These are phyloP conservation scores for Druon quercuslanigerum DNA, from an alignment of 1,140 invertebrate genomes.

Conservation along the genomic window DNA sequence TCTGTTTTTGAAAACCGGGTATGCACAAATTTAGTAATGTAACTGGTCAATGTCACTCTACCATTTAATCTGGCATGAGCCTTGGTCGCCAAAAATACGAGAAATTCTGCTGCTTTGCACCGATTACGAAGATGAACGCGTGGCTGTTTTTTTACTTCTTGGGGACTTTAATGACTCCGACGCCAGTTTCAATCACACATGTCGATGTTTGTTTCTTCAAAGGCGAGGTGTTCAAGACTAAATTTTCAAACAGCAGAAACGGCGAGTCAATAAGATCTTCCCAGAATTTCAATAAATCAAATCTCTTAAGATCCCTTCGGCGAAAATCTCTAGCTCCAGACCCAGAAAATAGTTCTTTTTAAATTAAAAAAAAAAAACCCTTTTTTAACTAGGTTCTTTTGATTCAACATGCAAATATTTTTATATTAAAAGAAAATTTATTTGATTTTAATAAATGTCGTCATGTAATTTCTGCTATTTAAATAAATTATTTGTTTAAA, in stretches of 20 bases:
- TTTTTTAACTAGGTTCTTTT: too few species aligned
- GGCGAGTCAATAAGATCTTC: constrained; percentile 33
- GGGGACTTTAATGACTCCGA: constrained; percentile 41
- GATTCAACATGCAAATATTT: too few species aligned
- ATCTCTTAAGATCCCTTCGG: background rate
- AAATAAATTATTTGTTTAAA: too few species aligned
- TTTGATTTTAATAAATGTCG: too few species aligned
- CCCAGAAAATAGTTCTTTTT: background rate
- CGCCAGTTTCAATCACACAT: constrained; percentile 38
- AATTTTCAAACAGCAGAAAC: constrained; percentile 4
- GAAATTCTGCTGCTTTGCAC: background rate
- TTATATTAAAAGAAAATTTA: too few species aligned
- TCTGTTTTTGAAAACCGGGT: background rate
- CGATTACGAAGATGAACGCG: too few species aligned
- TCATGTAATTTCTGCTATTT: too few species aligned
- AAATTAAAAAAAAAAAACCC: too few species aligned
- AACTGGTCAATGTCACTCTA: constrained; percentile 7
- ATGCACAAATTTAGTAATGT: background rate
- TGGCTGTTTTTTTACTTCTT: constrained; percentile 31
- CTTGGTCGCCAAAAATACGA: constrained; percentile 15
- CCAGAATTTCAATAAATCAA: constrained; percentile 48
- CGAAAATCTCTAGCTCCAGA: background rate
- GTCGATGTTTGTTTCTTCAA: constrained; percentile 47
- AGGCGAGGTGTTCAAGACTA: constrained; percentile 29
- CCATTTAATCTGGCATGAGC: background rate